phyloP scores from a whole-genome alignment of 2,113 vertebrate genomes.

The Polyodon spathula region DNA sequence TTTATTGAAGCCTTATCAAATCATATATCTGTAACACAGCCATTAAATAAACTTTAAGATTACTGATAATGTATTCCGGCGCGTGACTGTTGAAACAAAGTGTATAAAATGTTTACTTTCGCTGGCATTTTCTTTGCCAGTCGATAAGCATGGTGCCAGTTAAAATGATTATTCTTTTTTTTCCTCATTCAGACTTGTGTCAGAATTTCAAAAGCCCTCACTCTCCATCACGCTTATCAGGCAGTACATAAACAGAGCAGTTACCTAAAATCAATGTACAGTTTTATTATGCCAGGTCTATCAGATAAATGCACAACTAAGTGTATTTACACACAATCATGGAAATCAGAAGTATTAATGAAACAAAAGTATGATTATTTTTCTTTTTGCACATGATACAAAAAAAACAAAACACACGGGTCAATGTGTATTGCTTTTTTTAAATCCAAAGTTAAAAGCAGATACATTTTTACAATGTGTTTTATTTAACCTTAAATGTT shows the following conservation, averaged over 20 bases:
- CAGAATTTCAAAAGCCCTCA: constrained; percentile 65
- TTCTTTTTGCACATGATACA: too few relatives aligned
- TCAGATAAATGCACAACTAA: constrained; percentile 65
- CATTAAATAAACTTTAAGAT: background rate
- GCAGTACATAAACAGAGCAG: constrained; percentile 57
- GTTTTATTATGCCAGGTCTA: constrained; percentile 55
- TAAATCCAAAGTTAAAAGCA: too few relatives aligned
- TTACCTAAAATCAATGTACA: constrained; percentile 64
- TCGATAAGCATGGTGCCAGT: constrained; percentile 65
- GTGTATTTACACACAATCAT: constrained; percentile 67
- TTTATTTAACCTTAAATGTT: too few relatives aligned
- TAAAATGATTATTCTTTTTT: constrained; percentile 70
- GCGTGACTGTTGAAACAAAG: constrained; percentile 26
- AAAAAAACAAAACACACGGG: too few relatives aligned
- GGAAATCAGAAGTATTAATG: constrained; percentile 10
- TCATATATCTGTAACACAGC: background rate
- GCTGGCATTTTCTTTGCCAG: constrained; percentile 64
- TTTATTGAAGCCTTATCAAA: background rate
- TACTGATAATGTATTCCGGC: background rate
- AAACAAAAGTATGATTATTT: too few relatives aligned
- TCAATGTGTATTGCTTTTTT: too few relatives aligned
- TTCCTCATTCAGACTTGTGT: constrained; percentile 73
- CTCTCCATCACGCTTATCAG: constrained; percentile 58
- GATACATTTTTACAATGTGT: too few relatives aligned
- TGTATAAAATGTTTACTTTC: constrained; percentile 72